phyloP scores from a whole-genome alignment of 1,140 invertebrate genomes.

The Trachymyrmex cornetzi region DNA sequence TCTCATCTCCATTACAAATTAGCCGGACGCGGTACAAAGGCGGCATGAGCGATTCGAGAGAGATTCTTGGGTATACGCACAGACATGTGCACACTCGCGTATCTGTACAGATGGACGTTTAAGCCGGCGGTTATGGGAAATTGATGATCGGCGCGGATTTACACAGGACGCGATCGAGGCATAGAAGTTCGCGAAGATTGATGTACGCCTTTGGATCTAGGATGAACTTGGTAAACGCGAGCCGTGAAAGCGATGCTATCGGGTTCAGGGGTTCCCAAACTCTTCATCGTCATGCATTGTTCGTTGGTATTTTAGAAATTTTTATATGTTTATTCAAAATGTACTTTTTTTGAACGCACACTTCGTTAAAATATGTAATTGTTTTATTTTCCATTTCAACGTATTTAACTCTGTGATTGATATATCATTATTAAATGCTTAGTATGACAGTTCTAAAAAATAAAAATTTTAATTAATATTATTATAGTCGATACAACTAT shows the following conservation, averaged over 20 bases:
- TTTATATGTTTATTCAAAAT: background rate
- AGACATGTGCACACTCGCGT: background rate
- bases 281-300: background rate
- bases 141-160: conserved; percentile 66
- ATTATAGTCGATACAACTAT: too few relatives aligned
- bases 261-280: conserved; percentile 11
- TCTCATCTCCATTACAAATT: conserved; percentile 62
- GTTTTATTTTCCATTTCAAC: background rate
- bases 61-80: background rate
- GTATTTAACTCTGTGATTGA: background rate
- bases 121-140: conserved; percentile 41
- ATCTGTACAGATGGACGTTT: conserved; percentile 50
- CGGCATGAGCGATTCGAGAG: conserved; percentile 24
- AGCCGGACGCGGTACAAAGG: conserved; percentile 8
- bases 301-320: background rate
- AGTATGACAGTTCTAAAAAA: too few relatives aligned
- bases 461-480: too few relatives aligned
- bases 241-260: conserved; percentile 14
- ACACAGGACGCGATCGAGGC: conserved; percentile 23
- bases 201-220: conserved; percentile 26
- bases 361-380: background rate
- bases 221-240: conserved; percentile 18
- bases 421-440: background rate
- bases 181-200: conserved; percentile 23
- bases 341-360: background rate